These are phyloP conservation scores for Galeruca laticollis DNA, from an alignment of 2,888 invertebrate species.

Conservation along the genomic window DNA sequence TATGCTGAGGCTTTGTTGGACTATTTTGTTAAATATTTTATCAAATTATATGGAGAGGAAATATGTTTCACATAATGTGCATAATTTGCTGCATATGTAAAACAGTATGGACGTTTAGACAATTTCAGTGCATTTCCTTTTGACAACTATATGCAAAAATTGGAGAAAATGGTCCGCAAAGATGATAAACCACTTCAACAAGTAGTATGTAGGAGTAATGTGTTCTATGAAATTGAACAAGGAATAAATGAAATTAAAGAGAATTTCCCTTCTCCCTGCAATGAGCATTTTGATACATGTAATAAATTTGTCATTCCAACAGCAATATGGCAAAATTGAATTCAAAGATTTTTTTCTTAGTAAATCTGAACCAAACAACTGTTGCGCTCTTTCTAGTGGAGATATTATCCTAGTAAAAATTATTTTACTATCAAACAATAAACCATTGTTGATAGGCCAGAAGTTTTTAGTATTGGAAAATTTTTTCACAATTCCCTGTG, in stretches of 20 bases:
- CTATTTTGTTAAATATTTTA: conserved; percentile 19
- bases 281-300: too few relatives aligned
- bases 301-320: too few relatives aligned
- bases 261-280: too few relatives aligned
- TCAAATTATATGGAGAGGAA: conserved; percentile 8
- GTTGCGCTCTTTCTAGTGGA: background rate
- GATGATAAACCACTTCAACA: background rate
- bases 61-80: too few relatives aligned
- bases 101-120: conserved; percentile 16
- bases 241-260: too few relatives aligned
- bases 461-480: conserved; percentile 16
- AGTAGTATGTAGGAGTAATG: background rate
- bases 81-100: conserved; percentile 25
- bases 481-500: conserved; percentile 16
- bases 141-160: background rate
- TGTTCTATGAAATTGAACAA: background rate
- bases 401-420: conserved; percentile 18
- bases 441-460: too few relatives aligned
- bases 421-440: conserved; percentile 12
- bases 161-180: background rate
- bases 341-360: conserved; percentile 16
- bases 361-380: conserved; percentile 20
- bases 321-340: conserved; percentile 9
- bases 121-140: conserved; percentile 16
- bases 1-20: conserved; percentile 16